Conservation (phyloP, 1,140 invertebrate genomes). For the Drosophila ficusphila region DNA sequence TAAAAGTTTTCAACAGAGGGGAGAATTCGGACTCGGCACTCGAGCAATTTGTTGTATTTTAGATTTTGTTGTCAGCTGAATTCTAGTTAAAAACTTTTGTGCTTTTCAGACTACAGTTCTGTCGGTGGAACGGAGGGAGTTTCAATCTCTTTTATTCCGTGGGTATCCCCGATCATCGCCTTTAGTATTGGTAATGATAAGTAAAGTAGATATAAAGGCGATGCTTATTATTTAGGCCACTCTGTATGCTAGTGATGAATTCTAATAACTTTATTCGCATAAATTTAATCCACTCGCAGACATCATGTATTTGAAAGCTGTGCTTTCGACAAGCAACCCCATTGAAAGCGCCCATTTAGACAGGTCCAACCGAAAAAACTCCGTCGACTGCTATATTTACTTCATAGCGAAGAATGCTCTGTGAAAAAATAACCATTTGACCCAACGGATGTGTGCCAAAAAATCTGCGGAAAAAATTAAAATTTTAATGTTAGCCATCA, state of each 20-base stretch:
- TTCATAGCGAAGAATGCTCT: constrained; percentile 3
- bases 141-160: not conserved
- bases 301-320: not conserved
- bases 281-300: not conserved
- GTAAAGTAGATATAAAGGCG: too few species aligned
- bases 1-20: constrained; percentile 30
- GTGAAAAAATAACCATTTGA: constrained; percentile 27
- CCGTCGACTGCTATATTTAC: constrained; percentile 7
- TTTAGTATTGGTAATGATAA: too few species aligned
- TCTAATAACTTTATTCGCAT: too few species aligned
- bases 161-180: not conserved
- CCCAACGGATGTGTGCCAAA: constrained; percentile 25
- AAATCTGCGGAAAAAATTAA: not conserved
- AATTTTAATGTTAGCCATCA: not conserved
- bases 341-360: constrained; percentile 19
- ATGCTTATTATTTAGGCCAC: too few species aligned
- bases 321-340: not conserved
- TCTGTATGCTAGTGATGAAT: too few species aligned
- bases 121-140: not conserved
- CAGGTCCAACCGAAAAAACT: constrained; percentile 4
- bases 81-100: constrained; percentile 51
- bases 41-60: constrained; percentile 60
- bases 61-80: constrained; percentile 56
- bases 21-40: constrained; percentile 46
- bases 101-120: constrained; percentile 9